These are phyloP conservation scores for Polyodon spathula DNA, from an alignment of 2,113 vertebrate genomes.

Conservation along the genomic window DNA sequence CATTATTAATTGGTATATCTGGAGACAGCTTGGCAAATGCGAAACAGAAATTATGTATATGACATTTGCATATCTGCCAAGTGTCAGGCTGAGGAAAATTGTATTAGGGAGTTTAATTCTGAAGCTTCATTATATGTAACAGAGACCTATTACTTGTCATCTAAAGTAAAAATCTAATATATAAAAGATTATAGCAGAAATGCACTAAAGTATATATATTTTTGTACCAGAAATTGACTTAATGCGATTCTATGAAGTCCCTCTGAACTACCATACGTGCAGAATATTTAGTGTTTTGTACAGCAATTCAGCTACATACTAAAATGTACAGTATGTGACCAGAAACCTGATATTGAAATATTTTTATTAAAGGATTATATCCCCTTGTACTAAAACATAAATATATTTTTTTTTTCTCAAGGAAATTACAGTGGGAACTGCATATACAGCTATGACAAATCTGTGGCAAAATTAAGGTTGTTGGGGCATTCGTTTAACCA, in stretches of 20 bases:
- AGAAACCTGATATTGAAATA: too few species aligned
- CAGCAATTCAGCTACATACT: too few species aligned
- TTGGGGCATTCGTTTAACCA: too few species aligned
- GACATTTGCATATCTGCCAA: slow-evolving; percentile 40
- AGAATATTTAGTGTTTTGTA: too few species aligned
- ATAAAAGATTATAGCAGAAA: slow-evolving; percentile 12
- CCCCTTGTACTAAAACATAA: too few species aligned
- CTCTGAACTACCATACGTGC: neutral
- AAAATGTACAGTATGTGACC: too few species aligned
- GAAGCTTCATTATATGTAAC: slow-evolving; percentile 22
- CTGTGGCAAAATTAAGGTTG: too few species aligned
- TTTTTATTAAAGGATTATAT: too few species aligned
- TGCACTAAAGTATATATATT: neutral
- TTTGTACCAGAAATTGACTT: slow-evolving; percentile 16
- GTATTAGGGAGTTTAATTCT: slow-evolving; percentile 32
- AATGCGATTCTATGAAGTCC: slow-evolving; percentile 12
- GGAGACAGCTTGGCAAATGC: slow-evolving; percentile 22
- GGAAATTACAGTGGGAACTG: too few species aligned
- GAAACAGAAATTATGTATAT: slow-evolving; percentile 42
- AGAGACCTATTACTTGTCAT: slow-evolving; percentile 25
- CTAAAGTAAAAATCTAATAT: slow-evolving; percentile 22
- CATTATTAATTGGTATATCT: too few species aligned
- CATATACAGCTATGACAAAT: too few species aligned
- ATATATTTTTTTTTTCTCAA: too few species aligned
- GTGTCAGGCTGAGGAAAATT: slow-evolving; percentile 25